phyloP scores from a whole-genome alignment of 2,888 invertebrate species.

The Seira sanloemensis region DNA sequence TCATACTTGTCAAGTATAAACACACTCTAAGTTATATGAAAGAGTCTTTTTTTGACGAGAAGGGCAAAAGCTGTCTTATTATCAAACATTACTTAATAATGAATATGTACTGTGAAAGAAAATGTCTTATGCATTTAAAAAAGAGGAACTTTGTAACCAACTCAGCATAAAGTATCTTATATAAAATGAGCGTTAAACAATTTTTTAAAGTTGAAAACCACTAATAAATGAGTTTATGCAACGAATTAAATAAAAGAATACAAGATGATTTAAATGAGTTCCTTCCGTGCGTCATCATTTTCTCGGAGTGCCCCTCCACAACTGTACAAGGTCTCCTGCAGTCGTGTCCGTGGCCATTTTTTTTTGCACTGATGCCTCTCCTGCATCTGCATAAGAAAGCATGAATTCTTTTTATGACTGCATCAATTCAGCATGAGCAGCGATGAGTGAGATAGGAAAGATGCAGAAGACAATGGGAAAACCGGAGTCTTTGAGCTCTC shows the following conservation, averaged over 20 bases:
- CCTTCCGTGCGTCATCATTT: too few relatives aligned
- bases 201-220: not conserved
- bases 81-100: too few relatives aligned
- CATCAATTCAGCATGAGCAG: not conserved
- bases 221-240: not conserved
- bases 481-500: constrained; percentile 26
- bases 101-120: too few relatives aligned
- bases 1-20: too few relatives aligned
- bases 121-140: not conserved
- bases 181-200: not conserved
- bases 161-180: not conserved
- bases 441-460: not conserved
- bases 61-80: not conserved
- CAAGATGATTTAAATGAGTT: too few relatives aligned
- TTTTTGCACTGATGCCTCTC: too few relatives aligned
- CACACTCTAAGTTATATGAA: too few relatives aligned
- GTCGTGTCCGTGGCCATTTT: too few relatives aligned
- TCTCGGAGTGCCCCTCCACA: too few relatives aligned
- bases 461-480: not conserved
- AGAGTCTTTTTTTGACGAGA: too few relatives aligned
- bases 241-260: not conserved
- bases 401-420: constrained; percentile 7
- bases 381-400: not conserved
- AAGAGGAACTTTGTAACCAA: not conserved
- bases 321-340: too few relatives aligned